phyloP scores from a whole-genome alignment of 35 echinoderm and acorn worm species.

The Hemicentrotus pulcherrimus region DNA sequence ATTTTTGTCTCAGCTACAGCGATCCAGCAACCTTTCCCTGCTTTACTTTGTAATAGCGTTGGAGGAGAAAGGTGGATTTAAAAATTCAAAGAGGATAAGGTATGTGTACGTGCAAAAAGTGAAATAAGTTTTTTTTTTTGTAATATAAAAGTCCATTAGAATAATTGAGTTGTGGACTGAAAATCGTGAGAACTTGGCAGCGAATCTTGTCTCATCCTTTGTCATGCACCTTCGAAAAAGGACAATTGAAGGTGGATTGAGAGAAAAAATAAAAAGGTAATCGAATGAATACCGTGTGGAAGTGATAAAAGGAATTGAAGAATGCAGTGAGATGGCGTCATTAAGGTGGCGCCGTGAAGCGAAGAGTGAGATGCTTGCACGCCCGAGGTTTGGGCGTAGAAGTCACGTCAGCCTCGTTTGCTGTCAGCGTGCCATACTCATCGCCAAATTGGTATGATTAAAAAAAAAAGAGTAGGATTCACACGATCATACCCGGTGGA shows the following conservation, averaged over 20 bases:
- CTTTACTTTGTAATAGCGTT: background rate
- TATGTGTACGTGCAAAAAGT: background rate
- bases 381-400: background rate
- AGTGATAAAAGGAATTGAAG: background rate
- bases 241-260: conserved; percentile 16
- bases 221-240: background rate
- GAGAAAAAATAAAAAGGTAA: background rate
- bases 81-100: background rate
- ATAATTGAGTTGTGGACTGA: conserved; percentile 21
- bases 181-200: conserved; percentile 1
- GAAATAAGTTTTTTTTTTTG: background rate
- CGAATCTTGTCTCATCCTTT: conserved; percentile 21
- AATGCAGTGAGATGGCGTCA: background rate
- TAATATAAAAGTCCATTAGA: background rate
- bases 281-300: background rate
- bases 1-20: background rate
- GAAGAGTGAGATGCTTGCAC: background rate
- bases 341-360: conserved; percentile 17
- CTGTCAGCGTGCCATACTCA: background rate
- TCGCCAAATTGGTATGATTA: background rate
- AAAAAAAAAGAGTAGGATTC: background rate
- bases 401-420: conserved; percentile 16
- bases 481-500: background rate
- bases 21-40: background rate
- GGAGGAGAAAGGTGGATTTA: background rate